Percentiles rank a stretch among this genome's conserved stretches.
These are phyloP conservation scores for Rhea americana DNA, from an alignment of 2,113 vertebrate genomes.

Conservation along the genomic window DNA sequence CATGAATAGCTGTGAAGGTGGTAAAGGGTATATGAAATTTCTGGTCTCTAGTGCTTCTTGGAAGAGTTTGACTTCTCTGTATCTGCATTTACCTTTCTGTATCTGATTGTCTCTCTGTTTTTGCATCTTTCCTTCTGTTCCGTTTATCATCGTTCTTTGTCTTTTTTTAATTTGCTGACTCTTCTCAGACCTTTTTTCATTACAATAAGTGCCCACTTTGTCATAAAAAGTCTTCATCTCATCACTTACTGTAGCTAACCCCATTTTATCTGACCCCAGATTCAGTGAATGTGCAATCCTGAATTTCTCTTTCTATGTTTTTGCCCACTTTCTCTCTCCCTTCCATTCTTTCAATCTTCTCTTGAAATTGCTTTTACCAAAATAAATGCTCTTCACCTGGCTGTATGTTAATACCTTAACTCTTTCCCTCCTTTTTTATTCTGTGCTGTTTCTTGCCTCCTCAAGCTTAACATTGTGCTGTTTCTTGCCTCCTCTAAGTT, in stretches of 20 bases:
- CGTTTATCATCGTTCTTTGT: background rate
- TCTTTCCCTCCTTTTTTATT: background rate
- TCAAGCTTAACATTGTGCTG: no score
- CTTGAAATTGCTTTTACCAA: background rate
- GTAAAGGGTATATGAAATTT: background rate
- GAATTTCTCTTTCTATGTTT: background rate
- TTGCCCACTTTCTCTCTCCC: background rate
- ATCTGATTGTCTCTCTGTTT: background rate
- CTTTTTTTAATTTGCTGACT: background rate
- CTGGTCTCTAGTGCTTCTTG: background rate
- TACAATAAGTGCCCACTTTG: background rate
- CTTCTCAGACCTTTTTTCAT: background rate
- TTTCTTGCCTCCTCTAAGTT: background rate
- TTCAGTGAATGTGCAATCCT: background rate
- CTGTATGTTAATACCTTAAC: background rate
- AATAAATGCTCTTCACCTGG: background rate
- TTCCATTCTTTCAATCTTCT: background rate
- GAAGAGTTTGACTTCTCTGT: background rate
- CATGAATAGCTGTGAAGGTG: background rate
- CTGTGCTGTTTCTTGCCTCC: background rate
- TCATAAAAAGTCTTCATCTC: accelerated
- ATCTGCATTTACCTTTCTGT: background rate
- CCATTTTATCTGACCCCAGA: background rate
- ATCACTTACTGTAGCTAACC: background rate
- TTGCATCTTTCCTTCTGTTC: background rate